phyloP scores from a whole-genome alignment of 2,797 vertebrate genomes.

The Dromococcyx pavoninus region DNA sequence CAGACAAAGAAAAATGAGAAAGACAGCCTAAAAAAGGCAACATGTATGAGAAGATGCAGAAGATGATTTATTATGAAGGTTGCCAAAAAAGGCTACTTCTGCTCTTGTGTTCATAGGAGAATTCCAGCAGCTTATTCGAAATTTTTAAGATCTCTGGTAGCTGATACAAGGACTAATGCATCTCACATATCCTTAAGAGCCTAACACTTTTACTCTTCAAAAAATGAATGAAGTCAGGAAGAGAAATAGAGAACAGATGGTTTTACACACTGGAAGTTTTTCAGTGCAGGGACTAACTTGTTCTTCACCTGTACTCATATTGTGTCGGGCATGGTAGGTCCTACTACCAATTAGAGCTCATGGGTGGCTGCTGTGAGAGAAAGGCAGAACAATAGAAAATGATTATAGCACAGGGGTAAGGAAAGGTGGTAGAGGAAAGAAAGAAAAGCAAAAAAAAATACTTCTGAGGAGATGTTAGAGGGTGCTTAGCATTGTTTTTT shows the following conservation, averaged over 20 bases:
- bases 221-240: background rate
- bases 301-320: background rate
- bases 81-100: background rate
- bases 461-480: background rate
- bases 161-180: background rate
- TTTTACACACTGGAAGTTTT: background rate
- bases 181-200: background rate
- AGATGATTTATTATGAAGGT: background rate
- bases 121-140: background rate
- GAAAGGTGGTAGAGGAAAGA: background rate
- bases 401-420: background rate
- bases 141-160: background rate
- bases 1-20: background rate
- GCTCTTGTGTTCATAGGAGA: background rate
- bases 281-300: background rate
- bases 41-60: background rate
- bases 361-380: background rate
- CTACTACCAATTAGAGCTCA: background rate
- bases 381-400: background rate
- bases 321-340: background rate
- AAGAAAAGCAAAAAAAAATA: background rate
- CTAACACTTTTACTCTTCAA: background rate
- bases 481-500: background rate
- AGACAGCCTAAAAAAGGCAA: background rate
- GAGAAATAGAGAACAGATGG: background rate